These are phyloP conservation scores for Bedellia somnulentella DNA, from an alignment of 2,888 invertebrate genomes.

Conservation along the genomic window DNA sequence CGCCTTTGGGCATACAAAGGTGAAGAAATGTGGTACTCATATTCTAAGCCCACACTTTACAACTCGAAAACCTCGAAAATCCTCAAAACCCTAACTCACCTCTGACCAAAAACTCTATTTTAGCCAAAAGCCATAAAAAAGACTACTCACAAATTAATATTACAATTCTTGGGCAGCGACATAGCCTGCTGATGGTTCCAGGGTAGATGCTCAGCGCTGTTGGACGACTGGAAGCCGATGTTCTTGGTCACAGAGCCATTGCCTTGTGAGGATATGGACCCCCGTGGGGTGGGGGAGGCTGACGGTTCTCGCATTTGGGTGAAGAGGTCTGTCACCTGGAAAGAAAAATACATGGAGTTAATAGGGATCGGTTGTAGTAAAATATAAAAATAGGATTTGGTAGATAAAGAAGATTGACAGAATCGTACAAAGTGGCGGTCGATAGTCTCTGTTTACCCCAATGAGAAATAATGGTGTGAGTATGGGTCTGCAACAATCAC, in stretches of 20 bases:
- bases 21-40: too few species aligned
- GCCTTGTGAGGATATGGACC: constrained; percentile 27
- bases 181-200: constrained; percentile 35
- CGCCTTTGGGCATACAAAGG: too few species aligned
- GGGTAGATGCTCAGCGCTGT: constrained; percentile 43
- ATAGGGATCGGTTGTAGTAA: neutral
- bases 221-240: constrained; percentile 44
- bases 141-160: constrained; percentile 32
- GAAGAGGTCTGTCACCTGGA: constrained; percentile 73
- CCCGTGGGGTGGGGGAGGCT: constrained; percentile 29
- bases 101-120: too few species aligned
- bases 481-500: too few species aligned
- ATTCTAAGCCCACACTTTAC: too few species aligned
- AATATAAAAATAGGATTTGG: neutral
- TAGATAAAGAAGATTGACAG: neutral
- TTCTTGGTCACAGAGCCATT: constrained; percentile 33
- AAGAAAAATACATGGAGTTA: constrained; percentile 15
- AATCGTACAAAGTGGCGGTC: neutral
- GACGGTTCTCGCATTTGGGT: constrained; percentile 71
- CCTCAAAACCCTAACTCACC: too few species aligned
- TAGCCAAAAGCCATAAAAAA: too few species aligned
- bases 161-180: constrained; percentile 32
- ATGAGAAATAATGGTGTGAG: neutral
- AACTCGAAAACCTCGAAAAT: too few species aligned
- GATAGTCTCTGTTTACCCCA: neutral